phyloP scores from a whole-genome alignment of 2,113 vertebrate species.

The Cairina moschata region DNA sequence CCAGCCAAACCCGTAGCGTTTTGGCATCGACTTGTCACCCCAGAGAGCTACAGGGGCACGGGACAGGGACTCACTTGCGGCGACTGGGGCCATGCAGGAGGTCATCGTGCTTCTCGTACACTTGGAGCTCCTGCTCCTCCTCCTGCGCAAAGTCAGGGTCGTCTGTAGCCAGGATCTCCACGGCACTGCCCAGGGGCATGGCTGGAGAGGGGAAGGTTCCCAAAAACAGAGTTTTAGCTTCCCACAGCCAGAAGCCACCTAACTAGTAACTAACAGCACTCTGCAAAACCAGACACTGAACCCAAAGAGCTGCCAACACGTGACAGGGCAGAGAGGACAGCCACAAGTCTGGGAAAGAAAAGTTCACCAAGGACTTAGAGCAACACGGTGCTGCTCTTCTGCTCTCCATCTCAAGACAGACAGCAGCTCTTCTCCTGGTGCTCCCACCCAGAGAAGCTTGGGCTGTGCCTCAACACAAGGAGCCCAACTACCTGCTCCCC shows the following conservation, averaged over 20 bases:
- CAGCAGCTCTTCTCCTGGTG: neutral
- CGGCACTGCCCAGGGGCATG: slow-evolving; percentile 87
- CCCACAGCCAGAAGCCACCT: neutral
- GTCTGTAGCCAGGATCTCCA: slow-evolving; percentile 91
- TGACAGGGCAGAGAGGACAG: neutral
- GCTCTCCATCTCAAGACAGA: neutral
- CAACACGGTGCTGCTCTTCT: too few relatives aligned
- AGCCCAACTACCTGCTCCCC: neutral
- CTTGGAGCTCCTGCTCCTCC: slow-evolving; percentile 89
- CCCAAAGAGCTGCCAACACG: neutral
- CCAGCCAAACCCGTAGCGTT: neutral
- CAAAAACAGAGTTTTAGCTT: neutral
- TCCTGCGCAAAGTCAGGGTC: slow-evolving; percentile 83
- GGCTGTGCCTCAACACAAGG: neutral
- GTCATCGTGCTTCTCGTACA: slow-evolving; percentile 95
- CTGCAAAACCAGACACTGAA: neutral
- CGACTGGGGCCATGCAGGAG: slow-evolving; percentile 89
- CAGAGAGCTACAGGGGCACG: accelerated
- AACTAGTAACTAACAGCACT: neutral
- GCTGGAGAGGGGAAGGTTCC: slow-evolving; percentile 57
- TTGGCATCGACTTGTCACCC: neutral
- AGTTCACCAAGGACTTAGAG: neutral
- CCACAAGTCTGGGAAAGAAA: too few relatives aligned
- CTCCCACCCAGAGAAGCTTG: neutral
- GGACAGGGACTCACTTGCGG: slow-evolving; percentile 79